Evolutionary conservation across 2,797 vertebrate species (phyloP), one percentile per base, ranked within the genome.

Genomic region (Ceryle rudis): DNA sequence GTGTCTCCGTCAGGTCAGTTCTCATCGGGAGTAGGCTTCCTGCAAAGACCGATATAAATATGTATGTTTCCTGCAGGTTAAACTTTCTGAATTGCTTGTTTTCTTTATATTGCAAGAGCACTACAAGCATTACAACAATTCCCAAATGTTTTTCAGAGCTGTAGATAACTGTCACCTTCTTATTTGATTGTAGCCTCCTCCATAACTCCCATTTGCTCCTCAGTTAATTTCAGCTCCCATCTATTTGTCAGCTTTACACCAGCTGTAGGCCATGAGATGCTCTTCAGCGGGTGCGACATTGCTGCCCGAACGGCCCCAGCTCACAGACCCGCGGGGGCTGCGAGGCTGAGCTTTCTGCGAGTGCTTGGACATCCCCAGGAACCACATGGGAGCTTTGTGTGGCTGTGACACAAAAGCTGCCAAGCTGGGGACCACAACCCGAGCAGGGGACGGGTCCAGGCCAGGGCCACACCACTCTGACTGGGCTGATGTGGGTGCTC

Each of bases 391-490:
- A 81, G 23, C 73, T 21, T 3, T 5, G 33, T 10, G 5, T 4
- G 33, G 5, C 21, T 29, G 10, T 1, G 11, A 46, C 62, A 51
- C n/a, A 12, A 33, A 25, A 49, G 14, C 60, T 47, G 55, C 23
- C 26, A 6, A 44, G 21, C 46, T 52, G 5, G 1, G 26, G 13
- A 37, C 10, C 54, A 11, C 31, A n/a, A 37, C 55, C 23, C 1
- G 1, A 0, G 4, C 10, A 3, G 3, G 39, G 39, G 55, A n/a
- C 1, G 0, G 57, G 11, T 33, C 28, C 1, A 2, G 20, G 15
- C 52, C 41, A 41, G 54, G 20, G 19, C 17, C 44, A 5, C 0
- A 0, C 19, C 2, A 4, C 16, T 46, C 47, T 86, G 51, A 75
- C 49, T 5, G 0, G 6, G 51, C 21, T 86, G 55, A 16, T n/a